phyloP scores from a whole-genome alignment of 2,888 invertebrate genomes.

The Polietes domitor region DNA sequence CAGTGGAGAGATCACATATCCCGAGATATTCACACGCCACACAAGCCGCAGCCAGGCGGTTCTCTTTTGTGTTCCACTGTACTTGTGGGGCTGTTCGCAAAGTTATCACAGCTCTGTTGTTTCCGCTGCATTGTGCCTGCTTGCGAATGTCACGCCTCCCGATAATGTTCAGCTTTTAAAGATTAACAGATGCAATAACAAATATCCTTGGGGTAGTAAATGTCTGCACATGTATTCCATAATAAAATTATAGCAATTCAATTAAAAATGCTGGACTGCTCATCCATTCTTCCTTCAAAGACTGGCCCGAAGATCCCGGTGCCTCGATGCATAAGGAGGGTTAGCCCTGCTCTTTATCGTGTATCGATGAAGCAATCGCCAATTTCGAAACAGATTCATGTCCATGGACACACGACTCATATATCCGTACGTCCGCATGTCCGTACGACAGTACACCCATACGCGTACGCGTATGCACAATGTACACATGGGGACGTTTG shows the following conservation, averaged over 20 bases:
- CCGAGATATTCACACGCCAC: background rate
- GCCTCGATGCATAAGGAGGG: background rate
- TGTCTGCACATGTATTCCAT: slow-evolving; percentile 62
- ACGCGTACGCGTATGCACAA: too few relatives aligned
- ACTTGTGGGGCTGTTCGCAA: background rate
- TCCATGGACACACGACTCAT: too few relatives aligned
- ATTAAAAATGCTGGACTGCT: slow-evolving; percentile 40
- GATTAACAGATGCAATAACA: slow-evolving; percentile 49
- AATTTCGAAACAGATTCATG: background rate
- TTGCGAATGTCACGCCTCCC: slow-evolving; percentile 61
- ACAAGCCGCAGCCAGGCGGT: background rate
- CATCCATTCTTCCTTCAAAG: background rate
- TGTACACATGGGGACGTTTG: background rate
- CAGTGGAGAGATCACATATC: background rate
- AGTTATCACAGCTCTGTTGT: slow-evolving; percentile 34
- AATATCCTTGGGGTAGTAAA: slow-evolving; percentile 53
- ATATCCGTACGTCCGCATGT: too few relatives aligned
- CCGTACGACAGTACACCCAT: too few relatives aligned
- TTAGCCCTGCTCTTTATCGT: background rate
- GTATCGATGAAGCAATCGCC: background rate
- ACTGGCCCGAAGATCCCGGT: too few relatives aligned
- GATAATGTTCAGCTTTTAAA: slow-evolving; percentile 44
- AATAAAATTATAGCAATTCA: slow-evolving; percentile 63
- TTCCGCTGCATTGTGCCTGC: background rate
- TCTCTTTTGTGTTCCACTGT: slow-evolving; percentile 4